phyloP scores from a whole-genome alignment of 2,113 vertebrate species.

The Neotoma lepida region DNA sequence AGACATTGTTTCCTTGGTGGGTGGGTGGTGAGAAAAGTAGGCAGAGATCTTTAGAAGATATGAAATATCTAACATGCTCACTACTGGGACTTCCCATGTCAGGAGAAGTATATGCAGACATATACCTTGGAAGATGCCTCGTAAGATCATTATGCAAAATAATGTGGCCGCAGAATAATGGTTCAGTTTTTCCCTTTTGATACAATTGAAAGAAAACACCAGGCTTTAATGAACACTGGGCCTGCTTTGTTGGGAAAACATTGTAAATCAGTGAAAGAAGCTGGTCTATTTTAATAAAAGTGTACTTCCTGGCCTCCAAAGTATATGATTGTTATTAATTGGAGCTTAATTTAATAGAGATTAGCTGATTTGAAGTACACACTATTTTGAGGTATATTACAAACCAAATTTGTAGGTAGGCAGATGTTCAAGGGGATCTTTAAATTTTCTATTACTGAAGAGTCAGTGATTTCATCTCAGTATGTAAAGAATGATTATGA shows the following conservation, averaged over 20 bases:
- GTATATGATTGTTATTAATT: constrained; percentile 58
- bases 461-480: constrained; percentile 7
- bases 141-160: not conserved
- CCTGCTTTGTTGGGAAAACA: not conserved
- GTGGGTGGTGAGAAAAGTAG: not conserved
- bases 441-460: constrained; percentile 44
- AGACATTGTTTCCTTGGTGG: not conserved
- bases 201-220: not conserved
- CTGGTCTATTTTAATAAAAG: constrained; percentile 2
- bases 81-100: not conserved
- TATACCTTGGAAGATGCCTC: not conserved
- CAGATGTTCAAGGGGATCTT: constrained; percentile 39
- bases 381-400: constrained; percentile 48
- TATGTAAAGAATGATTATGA: not conserved
- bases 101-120: constrained; percentile 28
- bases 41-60: constrained; percentile 35
- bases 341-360: constrained; percentile 58
- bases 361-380: constrained; percentile 59
- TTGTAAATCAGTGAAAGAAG: constrained; percentile 17
- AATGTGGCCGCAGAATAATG: not conserved
- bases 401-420: constrained; percentile 61
- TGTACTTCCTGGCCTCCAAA: constrained; percentile 62
- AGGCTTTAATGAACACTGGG: constrained; percentile 20
- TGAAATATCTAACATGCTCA: constrained; percentile 11
- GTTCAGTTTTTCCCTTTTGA: constrained; percentile 14